Conservation (phyloP, 2,797 vertebrate genomes). For the Lithobates pipiens region DNA sequence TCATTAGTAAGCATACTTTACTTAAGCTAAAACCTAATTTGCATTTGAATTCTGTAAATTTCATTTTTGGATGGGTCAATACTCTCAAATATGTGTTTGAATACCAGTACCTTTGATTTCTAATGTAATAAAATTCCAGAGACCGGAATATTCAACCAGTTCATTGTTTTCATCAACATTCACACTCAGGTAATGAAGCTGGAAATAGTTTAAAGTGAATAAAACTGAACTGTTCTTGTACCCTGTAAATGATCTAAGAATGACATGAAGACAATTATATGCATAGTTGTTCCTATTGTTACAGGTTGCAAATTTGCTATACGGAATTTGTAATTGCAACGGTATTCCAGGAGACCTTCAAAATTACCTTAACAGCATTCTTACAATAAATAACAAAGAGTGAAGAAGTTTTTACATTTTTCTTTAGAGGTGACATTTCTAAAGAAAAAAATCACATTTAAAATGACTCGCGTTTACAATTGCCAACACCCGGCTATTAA, state of each 20-base stretch:
- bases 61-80: conserved; percentile 11
- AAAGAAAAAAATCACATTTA: too few species aligned
- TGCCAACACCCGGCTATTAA: too few species aligned
- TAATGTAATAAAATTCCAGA: background rate
- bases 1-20: conserved; percentile 47
- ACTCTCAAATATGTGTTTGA: conserved; percentile 6
- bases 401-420: background rate
- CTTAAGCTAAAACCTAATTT: conserved; percentile 41
- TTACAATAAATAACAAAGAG: background rate
- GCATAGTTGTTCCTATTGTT: background rate
- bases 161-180: background rate
- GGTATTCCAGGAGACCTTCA: background rate
- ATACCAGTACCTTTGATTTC: background rate
- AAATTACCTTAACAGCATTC: background rate
- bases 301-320: background rate
- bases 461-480: too few species aligned
- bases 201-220: background rate
- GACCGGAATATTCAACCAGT: background rate
- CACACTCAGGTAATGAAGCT: background rate
- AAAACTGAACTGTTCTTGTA: conserved; percentile 3
- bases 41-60: conserved; percentile 45
- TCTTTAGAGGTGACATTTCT: background rate
- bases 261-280: conserved; percentile 17
- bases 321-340: too few species aligned
- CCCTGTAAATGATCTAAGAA: conserved; percentile 25